Conservation (phyloP, 2,797 vertebrate genomes). For the Sebastes glaucus region DNA sequence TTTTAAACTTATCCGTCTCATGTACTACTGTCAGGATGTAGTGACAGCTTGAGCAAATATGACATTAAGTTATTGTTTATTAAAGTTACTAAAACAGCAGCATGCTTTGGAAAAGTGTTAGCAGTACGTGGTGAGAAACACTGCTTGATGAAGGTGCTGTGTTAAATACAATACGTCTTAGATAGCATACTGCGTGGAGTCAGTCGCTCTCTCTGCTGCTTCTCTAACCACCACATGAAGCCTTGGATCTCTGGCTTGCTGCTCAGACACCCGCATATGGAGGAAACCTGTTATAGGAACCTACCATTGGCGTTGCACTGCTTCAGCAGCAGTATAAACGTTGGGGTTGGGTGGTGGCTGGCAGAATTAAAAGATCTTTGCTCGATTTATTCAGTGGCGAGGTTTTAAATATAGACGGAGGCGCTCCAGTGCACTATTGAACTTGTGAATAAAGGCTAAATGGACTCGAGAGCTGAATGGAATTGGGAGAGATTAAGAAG, state of each 20-base stretch:
- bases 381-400: slow-evolving; percentile 45
- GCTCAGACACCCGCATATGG: slow-evolving; percentile 26
- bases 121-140: neutral
- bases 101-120: neutral
- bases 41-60: too few relatives aligned
- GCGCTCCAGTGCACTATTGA: slow-evolving; percentile 51
- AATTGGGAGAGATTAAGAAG: slow-evolving; percentile 58
- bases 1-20: too few relatives aligned
- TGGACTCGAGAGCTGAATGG: slow-evolving; percentile 59
- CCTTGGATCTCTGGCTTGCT: neutral
- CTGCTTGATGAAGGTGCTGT: neutral
- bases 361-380: slow-evolving; percentile 46
- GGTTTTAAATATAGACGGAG: slow-evolving; percentile 64
- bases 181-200: neutral
- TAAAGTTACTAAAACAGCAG: too few relatives aligned
- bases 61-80: too few relatives aligned
- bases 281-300: slow-evolving; percentile 40
- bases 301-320: slow-evolving; percentile 6
- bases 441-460: slow-evolving; percentile 60
- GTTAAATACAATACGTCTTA: neutral
- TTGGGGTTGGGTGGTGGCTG: slow-evolving; percentile 22
- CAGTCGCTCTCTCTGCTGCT: neutral
- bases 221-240: slow-evolving; percentile 1
- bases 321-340: slow-evolving; percentile 24
- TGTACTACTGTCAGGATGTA: too few relatives aligned